Evolutionary conservation across 2,888 invertebrate species (phyloP), one percentile per base, ranked within the genome.

Genomic region (Uloborus plumipes): DNA sequence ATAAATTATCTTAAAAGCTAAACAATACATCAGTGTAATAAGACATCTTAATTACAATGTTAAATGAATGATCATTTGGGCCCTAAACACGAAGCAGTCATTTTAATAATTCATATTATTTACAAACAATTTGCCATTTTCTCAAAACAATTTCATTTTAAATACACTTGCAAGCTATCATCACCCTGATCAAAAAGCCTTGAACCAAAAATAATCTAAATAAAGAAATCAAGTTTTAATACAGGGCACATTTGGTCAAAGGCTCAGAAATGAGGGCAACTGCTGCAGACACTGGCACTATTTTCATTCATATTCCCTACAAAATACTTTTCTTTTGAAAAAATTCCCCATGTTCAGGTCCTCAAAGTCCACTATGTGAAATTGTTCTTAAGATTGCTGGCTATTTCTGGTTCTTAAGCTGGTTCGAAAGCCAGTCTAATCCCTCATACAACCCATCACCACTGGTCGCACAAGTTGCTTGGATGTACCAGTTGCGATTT

Each of bases 391-490:
- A 78, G 73, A 74, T 71, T 26, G 31, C 65, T 65, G 71, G 69
- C 84, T 82, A 86, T 78, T 86, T 86, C 80, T 86, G 86, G 91
- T 97, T 98, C 93, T 99, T 99, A 90, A 99, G 93, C 92, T 98
- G 97, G 92, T 97, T 98, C 91, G 98, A 98, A 90, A 99, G 94
- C 99, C 99, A 99, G 92, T 99, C 99, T 88, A 99, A 94, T 87
- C 99, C 99, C 91, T 99, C 99, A 91, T 99, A 99, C 86, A 99
- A 93, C 86, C 99, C 99, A 90, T 99, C 98, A 87, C 99, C 99
- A 89, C 96, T 97, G 87, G 99, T 99, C 91, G 99, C 99, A 92
- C 99, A 99, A 89, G 95, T 96, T 89, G 96, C 88, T 91, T 96
- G 97, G 89, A 97, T 97, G 92, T 96, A 97, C 97, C 97, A 97